Conservation (phyloP, 2,797 vertebrate genomes). For the Cetoscarus ocellatus region DNA sequence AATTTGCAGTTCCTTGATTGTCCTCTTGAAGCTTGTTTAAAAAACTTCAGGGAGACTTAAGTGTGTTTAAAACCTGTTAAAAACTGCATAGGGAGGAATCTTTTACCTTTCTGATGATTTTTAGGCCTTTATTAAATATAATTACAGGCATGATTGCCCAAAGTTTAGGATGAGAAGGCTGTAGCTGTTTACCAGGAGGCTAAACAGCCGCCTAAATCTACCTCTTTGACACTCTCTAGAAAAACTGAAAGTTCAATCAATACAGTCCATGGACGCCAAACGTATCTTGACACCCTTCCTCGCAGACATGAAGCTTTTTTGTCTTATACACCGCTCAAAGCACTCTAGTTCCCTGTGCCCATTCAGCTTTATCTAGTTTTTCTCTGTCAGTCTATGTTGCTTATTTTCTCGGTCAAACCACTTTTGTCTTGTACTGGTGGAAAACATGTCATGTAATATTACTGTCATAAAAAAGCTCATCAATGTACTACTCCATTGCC, state of each 20-base stretch:
- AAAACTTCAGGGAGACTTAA: no score
- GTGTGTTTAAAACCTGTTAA: no score
- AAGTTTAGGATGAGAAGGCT: background rate
- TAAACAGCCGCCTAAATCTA: no score
- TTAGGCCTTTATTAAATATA: no score
- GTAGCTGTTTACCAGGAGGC: no score
- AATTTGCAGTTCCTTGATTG: no score
- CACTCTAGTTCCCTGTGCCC: background rate
- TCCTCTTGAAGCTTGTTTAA: no score
- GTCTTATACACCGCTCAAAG: conserved; percentile 4
- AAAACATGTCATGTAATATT: conserved; percentile 39
- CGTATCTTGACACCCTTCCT: conserved; percentile 14
- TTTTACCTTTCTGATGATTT: no score
- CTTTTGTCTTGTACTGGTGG: conserved; percentile 37
- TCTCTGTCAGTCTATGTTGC: conserved; percentile 15
- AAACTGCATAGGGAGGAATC: no score
- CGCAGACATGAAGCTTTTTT: background rate
- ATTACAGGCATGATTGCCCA: no score
- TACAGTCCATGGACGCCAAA: background rate
- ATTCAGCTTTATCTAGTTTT: conserved; percentile 7
- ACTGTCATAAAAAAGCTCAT: conserved; percentile 32
- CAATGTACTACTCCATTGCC: conserved; percentile 23
- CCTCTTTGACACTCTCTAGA: no score
- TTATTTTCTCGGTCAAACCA: conserved; percentile 34
- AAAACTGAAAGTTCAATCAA: no score